Evolutionary conservation across 2,888 invertebrate genomes (phyloP), one percentile per base, ranked within the genome.

Genomic region (Rhopalosiphum nymphaeae): DNA sequence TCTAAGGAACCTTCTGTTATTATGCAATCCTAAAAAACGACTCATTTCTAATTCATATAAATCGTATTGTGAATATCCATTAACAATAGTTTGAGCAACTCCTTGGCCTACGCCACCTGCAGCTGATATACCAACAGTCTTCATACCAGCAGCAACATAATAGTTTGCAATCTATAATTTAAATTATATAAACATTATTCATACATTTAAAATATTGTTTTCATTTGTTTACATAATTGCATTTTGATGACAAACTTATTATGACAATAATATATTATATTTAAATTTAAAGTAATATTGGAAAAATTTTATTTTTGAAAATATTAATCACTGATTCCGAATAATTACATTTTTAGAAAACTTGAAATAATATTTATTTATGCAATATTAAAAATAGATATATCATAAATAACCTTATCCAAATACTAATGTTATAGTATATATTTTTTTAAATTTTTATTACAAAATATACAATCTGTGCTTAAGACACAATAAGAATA

Each of bases 91-190:
- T 96, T 99, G 98, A 0, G 98, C 98, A 0, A 99, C 97, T 1
- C 98, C 97, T 95, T 98, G 97, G 0, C 99, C 99, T n/a, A 99
- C 98, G 10, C 99, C 99, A 0, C 99, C 99, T 0, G 99, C 98
- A 21, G 98, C 98, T 1, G 98, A 98, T 89, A 99, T 98, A n/a
- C 99, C 99, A 57, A 98, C 98, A 0, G 99, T 98, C 96, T 99
- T 99, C 98, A 99, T 98, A 5, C 99, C 99, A 84, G 99, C 98
- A 0, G 99, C 99, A 85, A 99, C 97, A 96, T 97, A 97, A 96
- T 99, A 99, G 95, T 98, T 98, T 95, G 97, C 97, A 95, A 99
- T 97, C 98, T 98, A 95, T 84, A 96, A 93, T 56, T 25, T 56
- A 57, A 86, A 53, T 46, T 87, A 42, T n/a, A 86, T 9, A 49